Conservation (phyloP, 2,113 vertebrate genomes). For the Psophia crepitans region DNA sequence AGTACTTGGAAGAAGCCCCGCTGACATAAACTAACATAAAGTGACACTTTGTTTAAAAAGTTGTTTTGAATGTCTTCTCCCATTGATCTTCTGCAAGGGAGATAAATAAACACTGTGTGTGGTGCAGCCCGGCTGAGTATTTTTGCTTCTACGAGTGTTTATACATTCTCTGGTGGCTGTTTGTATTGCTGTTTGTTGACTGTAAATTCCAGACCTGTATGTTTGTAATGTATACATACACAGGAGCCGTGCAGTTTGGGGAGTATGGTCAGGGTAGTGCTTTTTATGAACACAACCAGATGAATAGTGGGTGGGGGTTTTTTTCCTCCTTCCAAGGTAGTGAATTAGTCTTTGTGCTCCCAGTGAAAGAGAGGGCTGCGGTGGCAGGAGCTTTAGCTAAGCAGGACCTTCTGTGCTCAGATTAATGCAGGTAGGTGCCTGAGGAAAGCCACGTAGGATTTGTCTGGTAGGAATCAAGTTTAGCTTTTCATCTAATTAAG, state of each 20-base stretch:
- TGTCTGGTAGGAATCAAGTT: neutral
- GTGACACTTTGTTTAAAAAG: slow-evolving; percentile 63
- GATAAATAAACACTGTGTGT: slow-evolving; percentile 70
- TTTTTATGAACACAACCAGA: neutral
- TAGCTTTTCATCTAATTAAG: slow-evolving; percentile 24
- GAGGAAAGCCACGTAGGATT: neutral
- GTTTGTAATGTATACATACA: slow-evolving; percentile 64
- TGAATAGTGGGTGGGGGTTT: neutral
- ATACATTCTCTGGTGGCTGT: slow-evolving; percentile 43
- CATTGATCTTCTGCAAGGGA: slow-evolving; percentile 51
- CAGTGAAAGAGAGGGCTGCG: neutral
- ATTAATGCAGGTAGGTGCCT: neutral
- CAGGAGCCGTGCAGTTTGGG: neutral
- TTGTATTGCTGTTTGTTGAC: slow-evolving; percentile 67
- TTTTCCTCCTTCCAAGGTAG: neutral
- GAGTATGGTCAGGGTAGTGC: neutral
- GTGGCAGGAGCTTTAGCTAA: neutral
- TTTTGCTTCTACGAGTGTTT: slow-evolving; percentile 59
- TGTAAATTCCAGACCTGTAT: slow-evolving; percentile 59
- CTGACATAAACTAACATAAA: slow-evolving; percentile 62
- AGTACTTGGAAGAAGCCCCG: slow-evolving; percentile 55
- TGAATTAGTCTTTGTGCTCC: slow-evolving; percentile 47
- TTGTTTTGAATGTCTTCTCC: slow-evolving; percentile 59
- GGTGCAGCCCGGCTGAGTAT: slow-evolving; percentile 21
- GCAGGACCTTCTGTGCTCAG: slow-evolving; percentile 16